Evolutionary conservation across 2,113 vertebrate genomes (phyloP).

Genomic region (Calyptomena viridis): DNA sequence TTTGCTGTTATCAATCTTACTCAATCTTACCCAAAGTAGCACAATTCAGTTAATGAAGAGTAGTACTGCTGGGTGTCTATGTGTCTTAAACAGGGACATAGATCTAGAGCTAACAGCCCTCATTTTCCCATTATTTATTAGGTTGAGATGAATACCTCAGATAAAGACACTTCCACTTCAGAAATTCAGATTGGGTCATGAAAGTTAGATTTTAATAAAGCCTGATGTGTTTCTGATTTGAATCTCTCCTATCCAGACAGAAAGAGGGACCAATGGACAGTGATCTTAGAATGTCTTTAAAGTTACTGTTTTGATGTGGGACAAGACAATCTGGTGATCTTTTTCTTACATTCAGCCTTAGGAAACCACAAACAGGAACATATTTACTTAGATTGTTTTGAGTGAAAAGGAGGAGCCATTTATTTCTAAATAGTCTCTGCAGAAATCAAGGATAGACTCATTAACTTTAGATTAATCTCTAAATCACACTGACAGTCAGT

Average conservation of each 20-base stretch:
- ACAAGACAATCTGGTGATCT: not conserved
- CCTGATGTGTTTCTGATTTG: not conserved
- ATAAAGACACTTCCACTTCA: not conserved
- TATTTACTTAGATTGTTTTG: not conserved
- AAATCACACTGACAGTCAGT: conserved; percentile 4
- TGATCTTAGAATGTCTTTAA: not conserved
- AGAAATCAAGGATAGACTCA: not conserved
- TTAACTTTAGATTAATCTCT: conserved; percentile 28
- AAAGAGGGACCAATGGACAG: not conserved
- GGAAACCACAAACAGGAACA: not conserved
- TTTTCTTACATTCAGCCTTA: not conserved
- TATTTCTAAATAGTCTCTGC: not conserved
- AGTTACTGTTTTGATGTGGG: not conserved
- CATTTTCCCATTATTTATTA: not conserved
- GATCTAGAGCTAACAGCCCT: not conserved
- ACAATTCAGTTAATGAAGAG: not conserved
- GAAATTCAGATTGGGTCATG: not conserved
- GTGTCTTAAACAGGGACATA: not conserved
- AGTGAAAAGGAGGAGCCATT: not conserved
- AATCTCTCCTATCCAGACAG: not conserved
- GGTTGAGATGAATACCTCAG: not conserved
- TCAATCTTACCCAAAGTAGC: not conserved
- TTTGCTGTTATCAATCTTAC: not conserved
- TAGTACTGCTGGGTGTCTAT: not conserved
- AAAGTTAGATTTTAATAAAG: not conserved